Evolutionary conservation across 2,888 invertebrate genomes (phyloP).

Genomic region (Nebria brevicollis): DNA sequence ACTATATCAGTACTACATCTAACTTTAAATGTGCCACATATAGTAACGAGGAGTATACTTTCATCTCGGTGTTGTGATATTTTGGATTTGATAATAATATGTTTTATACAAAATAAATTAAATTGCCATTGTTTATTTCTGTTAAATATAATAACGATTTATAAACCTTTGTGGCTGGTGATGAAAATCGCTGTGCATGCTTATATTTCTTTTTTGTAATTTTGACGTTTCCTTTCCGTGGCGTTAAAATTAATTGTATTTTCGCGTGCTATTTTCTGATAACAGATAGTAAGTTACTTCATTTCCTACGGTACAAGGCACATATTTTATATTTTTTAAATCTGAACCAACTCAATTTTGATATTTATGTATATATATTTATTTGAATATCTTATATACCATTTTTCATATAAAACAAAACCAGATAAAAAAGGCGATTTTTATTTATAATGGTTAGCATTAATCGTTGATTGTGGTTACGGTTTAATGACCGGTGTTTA

Average conservation of each 20-base stretch:
- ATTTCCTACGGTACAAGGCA: not conserved
- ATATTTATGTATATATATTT: not conserved
- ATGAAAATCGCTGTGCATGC: not conserved
- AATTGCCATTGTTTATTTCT: not conserved
- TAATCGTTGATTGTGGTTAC: too few species aligned
- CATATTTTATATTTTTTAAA: not conserved
- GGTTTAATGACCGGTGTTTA: too few species aligned
- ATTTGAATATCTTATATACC: too few species aligned
- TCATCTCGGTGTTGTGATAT: too few species aligned
- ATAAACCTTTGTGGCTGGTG: not conserved
- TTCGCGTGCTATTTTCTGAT: slow-evolving; percentile 14
- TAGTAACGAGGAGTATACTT: too few species aligned
- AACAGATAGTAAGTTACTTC: slow-evolving; percentile 4
- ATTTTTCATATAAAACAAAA: too few species aligned
- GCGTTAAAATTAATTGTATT: slow-evolving; percentile 4
- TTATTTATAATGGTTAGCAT: too few species aligned
- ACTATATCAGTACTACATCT: too few species aligned
- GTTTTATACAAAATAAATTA: not conserved
- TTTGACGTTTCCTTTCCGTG: slow-evolving; percentile 12
- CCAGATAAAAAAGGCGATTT: too few species aligned
- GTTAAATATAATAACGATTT: not conserved
- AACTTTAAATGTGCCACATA: too few species aligned
- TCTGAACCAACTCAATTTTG: not conserved
- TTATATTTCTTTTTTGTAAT: not conserved
- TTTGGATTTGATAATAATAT: too few species aligned